Conservation (phyloP, 2,888 invertebrate genomes). For the Agriotes lineatus region DNA sequence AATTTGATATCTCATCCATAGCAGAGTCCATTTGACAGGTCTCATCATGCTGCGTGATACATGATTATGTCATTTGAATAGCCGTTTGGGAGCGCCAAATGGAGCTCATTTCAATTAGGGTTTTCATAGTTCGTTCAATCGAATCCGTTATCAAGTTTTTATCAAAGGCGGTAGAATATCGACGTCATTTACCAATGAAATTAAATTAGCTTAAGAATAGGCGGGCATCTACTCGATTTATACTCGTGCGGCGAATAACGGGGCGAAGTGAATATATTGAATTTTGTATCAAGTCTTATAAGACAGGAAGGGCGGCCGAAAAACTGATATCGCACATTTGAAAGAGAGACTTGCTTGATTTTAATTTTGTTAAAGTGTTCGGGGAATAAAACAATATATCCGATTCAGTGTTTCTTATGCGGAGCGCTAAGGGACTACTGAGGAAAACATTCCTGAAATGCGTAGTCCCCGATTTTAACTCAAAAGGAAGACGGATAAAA, state of each 20-base stretch:
- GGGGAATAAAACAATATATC: constrained; percentile 17
- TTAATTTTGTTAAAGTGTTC: constrained; percentile 15
- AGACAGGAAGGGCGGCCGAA: background rate
- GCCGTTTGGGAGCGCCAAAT: no score
- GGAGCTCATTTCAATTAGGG: no score
- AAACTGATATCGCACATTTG: constrained; percentile 15
- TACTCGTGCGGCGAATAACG: background rate
- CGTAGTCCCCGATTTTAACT: constrained; percentile 12
- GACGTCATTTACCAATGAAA: background rate
- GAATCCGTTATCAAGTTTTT: no score
- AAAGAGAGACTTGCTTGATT: constrained; percentile 7
- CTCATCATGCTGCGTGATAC: no score
- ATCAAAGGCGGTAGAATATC: no score
- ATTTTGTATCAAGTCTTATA: background rate
- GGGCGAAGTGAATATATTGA: background rate
- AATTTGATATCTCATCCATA: no score
- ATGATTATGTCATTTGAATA: no score
- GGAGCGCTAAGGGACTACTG: constrained; percentile 1
- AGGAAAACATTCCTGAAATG: constrained; percentile 1
- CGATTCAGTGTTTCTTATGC: constrained; percentile 5
- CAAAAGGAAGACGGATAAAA: constrained; percentile 9
- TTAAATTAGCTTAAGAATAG: background rate
- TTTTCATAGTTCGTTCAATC: no score
- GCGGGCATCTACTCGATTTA: background rate
- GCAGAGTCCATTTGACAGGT: no score